Percentiles rank a stretch among this genome's conserved stretches.
These are phyloP conservation scores for Temnothorax ravouxi DNA, from an alignment of 2,888 invertebrate species.

Conservation along the genomic window DNA sequence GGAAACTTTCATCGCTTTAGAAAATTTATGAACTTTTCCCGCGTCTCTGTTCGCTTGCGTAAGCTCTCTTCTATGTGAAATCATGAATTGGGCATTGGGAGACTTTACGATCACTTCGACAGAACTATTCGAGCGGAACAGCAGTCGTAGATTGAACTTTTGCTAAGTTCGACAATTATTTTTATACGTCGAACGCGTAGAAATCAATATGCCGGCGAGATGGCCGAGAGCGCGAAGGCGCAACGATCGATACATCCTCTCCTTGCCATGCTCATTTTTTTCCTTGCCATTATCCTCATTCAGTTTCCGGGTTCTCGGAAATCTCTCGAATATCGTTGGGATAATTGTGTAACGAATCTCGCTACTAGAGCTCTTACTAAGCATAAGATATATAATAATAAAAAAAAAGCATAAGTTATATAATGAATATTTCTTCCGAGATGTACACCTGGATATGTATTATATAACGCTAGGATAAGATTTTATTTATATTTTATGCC, in stretches of 20 bases:
- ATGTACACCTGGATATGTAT: not conserved
- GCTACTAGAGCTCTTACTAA: constrained; percentile 5
- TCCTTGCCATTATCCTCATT: constrained; percentile 31
- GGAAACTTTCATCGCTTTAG: constrained; percentile 42
- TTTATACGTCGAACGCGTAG: constrained; percentile 43
- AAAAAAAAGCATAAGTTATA: too few relatives aligned
- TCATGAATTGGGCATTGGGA: constrained; percentile 52
- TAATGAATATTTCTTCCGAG: constrained; percentile 19
- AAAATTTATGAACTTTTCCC: constrained; percentile 47
- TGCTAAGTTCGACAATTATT: constrained; percentile 53
- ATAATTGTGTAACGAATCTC: constrained; percentile 25
- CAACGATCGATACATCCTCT: constrained; percentile 45
- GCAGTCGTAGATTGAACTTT: constrained; percentile 52
- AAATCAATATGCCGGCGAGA: constrained; percentile 38
- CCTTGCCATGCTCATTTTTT: constrained; percentile 17
- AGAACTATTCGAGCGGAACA: constrained; percentile 46
- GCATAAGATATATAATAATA: not conserved
- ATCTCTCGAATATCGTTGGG: constrained; percentile 7
- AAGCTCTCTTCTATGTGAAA: constrained; percentile 47
- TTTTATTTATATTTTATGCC: not conserved
- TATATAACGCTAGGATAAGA: not conserved
- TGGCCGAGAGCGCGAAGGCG: not conserved
- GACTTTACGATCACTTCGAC: constrained; percentile 44
- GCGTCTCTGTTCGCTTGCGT: constrained; percentile 42
- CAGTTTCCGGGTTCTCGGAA: constrained; percentile 11